phyloP scores from a whole-genome alignment of 2,797 vertebrate genomes.

The Tiaroga cobitis region DNA sequence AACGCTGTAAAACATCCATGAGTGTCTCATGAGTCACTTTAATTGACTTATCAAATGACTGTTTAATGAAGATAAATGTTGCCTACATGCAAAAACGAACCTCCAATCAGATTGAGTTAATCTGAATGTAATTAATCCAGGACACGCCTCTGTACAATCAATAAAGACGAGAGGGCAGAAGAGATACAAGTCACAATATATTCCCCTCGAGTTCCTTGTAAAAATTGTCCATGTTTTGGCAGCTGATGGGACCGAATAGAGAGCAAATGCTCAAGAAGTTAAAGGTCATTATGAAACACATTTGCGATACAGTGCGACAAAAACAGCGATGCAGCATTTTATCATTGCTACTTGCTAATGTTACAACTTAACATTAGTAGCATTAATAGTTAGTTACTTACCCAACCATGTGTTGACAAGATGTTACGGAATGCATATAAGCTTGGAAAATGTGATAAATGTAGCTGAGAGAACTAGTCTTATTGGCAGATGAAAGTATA shows the following conservation, averaged over 20 bases:
- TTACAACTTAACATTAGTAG: no score
- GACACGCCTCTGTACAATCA: neutral
- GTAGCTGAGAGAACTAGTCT: neutral
- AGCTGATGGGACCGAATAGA: neutral
- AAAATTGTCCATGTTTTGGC: neutral
- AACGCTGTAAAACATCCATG: constrained; percentile 41
- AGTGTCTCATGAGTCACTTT: constrained; percentile 54
- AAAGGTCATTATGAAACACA: constrained; percentile 24
- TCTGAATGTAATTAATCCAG: neutral
- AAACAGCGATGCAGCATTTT: no score
- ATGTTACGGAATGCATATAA: neutral
- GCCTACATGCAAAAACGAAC: constrained; percentile 31
- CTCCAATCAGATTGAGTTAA: neutral
- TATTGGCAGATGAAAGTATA: neutral
- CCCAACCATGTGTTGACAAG: neutral
- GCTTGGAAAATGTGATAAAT: neutral
- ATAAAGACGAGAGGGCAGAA: neutral
- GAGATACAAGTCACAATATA: neutral
- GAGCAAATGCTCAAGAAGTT: constrained; percentile 17
- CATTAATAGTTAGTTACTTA: neutral
- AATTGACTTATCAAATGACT: constrained; percentile 50
- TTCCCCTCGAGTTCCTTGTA: neutral
- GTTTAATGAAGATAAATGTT: constrained; percentile 61
- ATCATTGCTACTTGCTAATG: no score
- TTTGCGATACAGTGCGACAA: neutral